These are phyloP conservation scores for Parelbella ahira DNA, from an alignment of 2,888 invertebrate species.

Conservation along the genomic window DNA sequence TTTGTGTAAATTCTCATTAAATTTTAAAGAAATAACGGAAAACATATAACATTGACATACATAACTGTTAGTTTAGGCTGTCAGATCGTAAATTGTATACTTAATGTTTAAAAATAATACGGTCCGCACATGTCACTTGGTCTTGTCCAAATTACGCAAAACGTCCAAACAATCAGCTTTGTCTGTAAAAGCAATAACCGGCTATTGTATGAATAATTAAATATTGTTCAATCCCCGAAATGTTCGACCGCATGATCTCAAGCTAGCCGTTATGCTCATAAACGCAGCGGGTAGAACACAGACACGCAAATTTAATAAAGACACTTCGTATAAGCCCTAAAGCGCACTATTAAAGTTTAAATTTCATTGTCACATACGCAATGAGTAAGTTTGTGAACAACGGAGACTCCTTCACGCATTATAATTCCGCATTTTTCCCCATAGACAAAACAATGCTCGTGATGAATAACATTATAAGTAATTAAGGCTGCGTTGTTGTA, in stretches of 20 bases:
- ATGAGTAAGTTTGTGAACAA: conserved; percentile 22
- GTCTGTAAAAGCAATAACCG: conserved; percentile 65
- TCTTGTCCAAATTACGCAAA: conserved; percentile 71
- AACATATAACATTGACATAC: too few species aligned
- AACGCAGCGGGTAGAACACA: conserved; percentile 56
- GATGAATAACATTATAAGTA: conserved; percentile 52
- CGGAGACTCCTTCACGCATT: conserved; percentile 50
- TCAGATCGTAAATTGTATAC: too few species aligned
- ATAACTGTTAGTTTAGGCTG: too few species aligned
- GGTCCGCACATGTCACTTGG: conserved; percentile 20
- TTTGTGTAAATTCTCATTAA: too few species aligned
- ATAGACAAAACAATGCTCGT: conserved; percentile 55
- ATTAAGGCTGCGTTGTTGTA: conserved; percentile 47
- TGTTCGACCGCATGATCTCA: conserved; percentile 61
- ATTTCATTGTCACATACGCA: conserved; percentile 4
- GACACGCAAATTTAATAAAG: too few species aligned
- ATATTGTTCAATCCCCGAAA: conserved; percentile 59
- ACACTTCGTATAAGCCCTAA: too few species aligned
- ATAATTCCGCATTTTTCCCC: conserved; percentile 55
- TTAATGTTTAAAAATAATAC: conserved; percentile 1
- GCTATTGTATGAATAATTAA: conserved; percentile 75
- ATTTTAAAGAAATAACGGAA: too few species aligned
- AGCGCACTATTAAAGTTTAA: conserved; percentile 24
- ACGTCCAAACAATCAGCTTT: conserved; percentile 68
- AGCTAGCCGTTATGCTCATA: conserved; percentile 63